These are phyloP conservation scores for Drosophila prolongata DNA, from an alignment of 2,888 invertebrate genomes.

Conservation along the genomic window DNA sequence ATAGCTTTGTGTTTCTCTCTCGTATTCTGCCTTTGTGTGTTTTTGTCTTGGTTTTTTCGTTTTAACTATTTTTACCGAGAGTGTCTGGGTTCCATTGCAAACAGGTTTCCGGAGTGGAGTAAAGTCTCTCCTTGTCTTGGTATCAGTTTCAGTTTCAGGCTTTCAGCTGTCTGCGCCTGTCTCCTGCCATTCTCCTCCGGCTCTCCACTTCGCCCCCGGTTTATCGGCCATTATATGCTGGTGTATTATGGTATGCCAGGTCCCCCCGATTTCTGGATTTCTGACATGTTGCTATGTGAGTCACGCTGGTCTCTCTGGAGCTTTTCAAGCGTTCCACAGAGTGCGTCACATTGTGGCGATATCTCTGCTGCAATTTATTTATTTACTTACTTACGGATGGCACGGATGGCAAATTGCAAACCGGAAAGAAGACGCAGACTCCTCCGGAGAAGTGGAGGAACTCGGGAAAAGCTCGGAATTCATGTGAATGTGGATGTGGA, in stretches of 20 bases:
- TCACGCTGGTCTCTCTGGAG: constrained; percentile 15
- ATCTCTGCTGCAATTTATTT: constrained; percentile 39
- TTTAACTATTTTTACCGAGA: constrained; percentile 16
- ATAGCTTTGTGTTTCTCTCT: constrained; percentile 17
- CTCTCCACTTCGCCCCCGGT: not conserved
- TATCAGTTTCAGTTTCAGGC: constrained; percentile 2
- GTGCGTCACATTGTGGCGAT: constrained; percentile 34
- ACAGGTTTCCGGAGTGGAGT: constrained; percentile 22
- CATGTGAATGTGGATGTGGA: not conserved
- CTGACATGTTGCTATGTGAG: constrained; percentile 35
- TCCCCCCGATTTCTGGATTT: constrained; percentile 16
- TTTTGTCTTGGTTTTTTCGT: not conserved
- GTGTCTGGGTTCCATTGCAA: constrained; percentile 12
- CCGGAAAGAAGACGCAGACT: constrained; percentile 26
- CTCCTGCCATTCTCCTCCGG: constrained; percentile 3
- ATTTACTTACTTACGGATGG: constrained; percentile 20
- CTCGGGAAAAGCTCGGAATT: not conserved
- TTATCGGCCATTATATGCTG: not conserved
- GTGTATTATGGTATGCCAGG: constrained; percentile 18
- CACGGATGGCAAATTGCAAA: constrained; percentile 30
- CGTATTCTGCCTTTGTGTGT: not conserved
- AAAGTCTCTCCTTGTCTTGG: not conserved
- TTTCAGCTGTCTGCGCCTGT: constrained; percentile 9
- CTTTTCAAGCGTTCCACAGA: constrained; percentile 18
- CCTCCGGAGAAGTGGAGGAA: constrained; percentile 12